Percentiles rank a stretch among this genome's conserved stretches.
Conservation (phyloP, 2,888 invertebrate species). For the Drosophila basisetae region DNA sequence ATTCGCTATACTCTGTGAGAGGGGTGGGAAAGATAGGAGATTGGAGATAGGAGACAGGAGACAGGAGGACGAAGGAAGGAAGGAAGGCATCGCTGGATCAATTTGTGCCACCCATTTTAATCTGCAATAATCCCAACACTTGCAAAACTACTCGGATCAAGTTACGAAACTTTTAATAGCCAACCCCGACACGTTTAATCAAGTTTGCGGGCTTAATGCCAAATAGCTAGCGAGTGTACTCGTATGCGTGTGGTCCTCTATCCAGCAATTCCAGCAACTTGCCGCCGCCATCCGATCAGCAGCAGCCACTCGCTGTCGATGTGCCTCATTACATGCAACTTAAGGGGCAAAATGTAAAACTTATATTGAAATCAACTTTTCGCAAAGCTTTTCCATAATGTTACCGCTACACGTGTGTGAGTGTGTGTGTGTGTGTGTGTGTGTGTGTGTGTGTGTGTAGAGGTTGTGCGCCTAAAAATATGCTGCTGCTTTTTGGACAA, state of each 20-base stretch:
- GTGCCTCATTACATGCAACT: slow-evolving; percentile 57
- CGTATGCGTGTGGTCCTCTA: background rate
- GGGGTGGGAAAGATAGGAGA: background rate
- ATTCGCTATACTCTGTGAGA: background rate
- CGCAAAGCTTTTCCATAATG: slow-evolving; percentile 55
- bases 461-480: slow-evolving; percentile 47
- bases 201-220: slow-evolving; percentile 58
- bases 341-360: slow-evolving; percentile 66
- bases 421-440: slow-evolving; percentile 1
- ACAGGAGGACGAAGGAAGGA: too few relatives aligned
- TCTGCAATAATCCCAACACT: slow-evolving; percentile 40
- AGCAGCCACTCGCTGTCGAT: slow-evolving; percentile 15
- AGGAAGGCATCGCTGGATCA: slow-evolving; percentile 22
- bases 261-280: background rate
- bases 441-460: slow-evolving; percentile 7
- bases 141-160: slow-evolving; percentile 48
- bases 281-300: background rate
- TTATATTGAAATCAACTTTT: slow-evolving; percentile 72
- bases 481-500: slow-evolving; percentile 51
- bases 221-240: slow-evolving; percentile 42
- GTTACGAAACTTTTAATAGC: slow-evolving; percentile 50
- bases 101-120: slow-evolving; percentile 26
- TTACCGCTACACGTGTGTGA: slow-evolving; percentile 18
- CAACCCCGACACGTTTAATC: slow-evolving; percentile 53
- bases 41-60: too few relatives aligned